A percentile compares a stretch with the other conserved stretches of the same genome.
These are phyloP conservation scores for Trachythela sp. DNA, from an alignment of 64 coral and sea anemone species.

Conservation along the genomic window DNA sequence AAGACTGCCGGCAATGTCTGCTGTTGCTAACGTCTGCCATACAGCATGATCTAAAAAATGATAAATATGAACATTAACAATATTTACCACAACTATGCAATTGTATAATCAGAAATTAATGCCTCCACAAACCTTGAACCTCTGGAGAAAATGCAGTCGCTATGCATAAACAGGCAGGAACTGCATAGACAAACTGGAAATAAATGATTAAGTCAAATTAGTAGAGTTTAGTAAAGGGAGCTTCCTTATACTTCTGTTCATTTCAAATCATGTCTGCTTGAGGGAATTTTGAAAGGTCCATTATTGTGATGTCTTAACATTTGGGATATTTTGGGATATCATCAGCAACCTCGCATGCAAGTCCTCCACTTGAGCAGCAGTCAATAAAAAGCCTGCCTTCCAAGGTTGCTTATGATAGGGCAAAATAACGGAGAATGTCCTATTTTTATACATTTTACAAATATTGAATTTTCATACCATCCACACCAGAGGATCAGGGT, in stretches of 20 bases:
- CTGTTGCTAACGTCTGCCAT: neutral
- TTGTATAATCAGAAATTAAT: neutral
- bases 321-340: no score
- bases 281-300: no score
- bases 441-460: neutral
- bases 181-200: conserved; percentile 14
- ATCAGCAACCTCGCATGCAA: no score
- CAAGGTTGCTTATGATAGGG: no score
- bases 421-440: neutral
- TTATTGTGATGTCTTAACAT: no score
- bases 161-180: neutral
- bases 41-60: neutral
- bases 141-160: neutral
- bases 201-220: neutral
- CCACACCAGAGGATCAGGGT: neutral
- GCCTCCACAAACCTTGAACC: neutral
- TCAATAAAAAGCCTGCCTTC: no score
- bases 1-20: neutral
- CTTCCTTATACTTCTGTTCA: no score
- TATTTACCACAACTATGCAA: neutral
- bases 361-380: no score
- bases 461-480: neutral
- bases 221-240: neutral
- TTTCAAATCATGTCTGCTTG: no score
- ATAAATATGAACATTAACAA: neutral